Base-by-base conservation (phyloP, 2,113 vertebrate genomes). In the Merops nubicus region DNA sequence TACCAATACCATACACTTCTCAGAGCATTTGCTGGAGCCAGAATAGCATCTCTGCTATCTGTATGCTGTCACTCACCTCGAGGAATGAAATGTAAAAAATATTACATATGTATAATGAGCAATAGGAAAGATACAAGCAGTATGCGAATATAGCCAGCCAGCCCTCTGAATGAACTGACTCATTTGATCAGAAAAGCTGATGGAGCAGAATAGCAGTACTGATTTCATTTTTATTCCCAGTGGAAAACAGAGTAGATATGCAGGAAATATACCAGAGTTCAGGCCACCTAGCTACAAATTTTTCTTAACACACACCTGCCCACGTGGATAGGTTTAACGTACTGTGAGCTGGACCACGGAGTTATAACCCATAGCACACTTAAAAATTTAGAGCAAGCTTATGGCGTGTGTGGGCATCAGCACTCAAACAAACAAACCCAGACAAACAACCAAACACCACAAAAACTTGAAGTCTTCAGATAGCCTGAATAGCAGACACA, bases 71-170 rank as follows among this genome's bases (percentile, higher is more conserved):
- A 88, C 28, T 92, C 72, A 86, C 67, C 67, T 86, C 76, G 91
- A 42, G 36, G 36, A 94, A 74, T 57, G 82, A 45, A 93, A 62
- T 91, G 76, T 83, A 74, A 86, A 90, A 94, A 80, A 88, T 92
- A 88, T 93, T 92, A 80, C 63, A 47, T 76, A 85, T 29, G 26
- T 70, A 57, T 80, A 90, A 88, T 80, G 67, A 95, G 70, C 29
- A 90, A 42, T 16, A 38, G 29, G 79, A 83, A 90, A 85, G 22
- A 69, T 79, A 82, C 0, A 0, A 1, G 0, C 38, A 68, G 11
- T 69, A 11, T 54, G 40, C 45, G 83, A 88, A 84, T 59, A 74
- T 3, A 88, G 20, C 6, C 63, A 77, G 31, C 8, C 26, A 64
- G 17, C 48, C 45, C 10, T 91, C 53, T 69, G n/a, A 90, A 38